A percentile compares a stretch with the other conserved stretches of the same genome.
Conservation (phyloP, 2,797 vertebrate species). For the Bovichtus variegatus region DNA sequence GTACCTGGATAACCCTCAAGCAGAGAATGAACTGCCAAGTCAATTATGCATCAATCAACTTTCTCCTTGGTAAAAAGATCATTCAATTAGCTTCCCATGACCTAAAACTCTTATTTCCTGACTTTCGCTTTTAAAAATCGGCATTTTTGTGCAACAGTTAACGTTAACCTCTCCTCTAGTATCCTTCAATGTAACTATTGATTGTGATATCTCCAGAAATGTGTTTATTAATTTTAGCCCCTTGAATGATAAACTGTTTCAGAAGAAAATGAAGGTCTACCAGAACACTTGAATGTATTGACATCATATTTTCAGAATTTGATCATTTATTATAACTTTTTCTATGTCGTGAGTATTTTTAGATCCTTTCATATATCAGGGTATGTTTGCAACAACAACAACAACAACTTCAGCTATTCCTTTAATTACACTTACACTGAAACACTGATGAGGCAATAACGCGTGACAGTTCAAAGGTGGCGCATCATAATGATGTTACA, state of each 20-base stretch:
- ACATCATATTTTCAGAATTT: neutral
- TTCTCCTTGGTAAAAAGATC: neutral
- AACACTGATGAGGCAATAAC: neutral
- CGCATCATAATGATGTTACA: neutral
- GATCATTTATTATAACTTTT: neutral
- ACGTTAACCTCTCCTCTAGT: neutral
- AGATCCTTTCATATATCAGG: neutral
- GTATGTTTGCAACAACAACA: no score
- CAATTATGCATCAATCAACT: neutral
- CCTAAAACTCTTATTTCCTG: neutral
- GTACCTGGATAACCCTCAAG: constrained; percentile 20
- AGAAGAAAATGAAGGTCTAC: neutral
- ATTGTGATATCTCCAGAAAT: neutral
- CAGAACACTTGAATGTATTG: neutral
- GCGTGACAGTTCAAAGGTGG: neutral
- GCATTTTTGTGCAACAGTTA: neutral
- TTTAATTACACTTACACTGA: neutral
- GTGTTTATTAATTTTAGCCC: neutral
- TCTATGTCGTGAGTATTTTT: neutral
- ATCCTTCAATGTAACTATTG: neutral
- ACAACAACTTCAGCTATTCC: neutral
- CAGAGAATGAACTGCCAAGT: constrained; percentile 9
- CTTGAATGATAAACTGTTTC: no score
- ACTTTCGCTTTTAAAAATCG: neutral
- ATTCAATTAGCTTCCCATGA: neutral